These are phyloP conservation scores for Mormyrus iriodes DNA, from an alignment of 2,113 vertebrate genomes.

Conservation along the genomic window DNA sequence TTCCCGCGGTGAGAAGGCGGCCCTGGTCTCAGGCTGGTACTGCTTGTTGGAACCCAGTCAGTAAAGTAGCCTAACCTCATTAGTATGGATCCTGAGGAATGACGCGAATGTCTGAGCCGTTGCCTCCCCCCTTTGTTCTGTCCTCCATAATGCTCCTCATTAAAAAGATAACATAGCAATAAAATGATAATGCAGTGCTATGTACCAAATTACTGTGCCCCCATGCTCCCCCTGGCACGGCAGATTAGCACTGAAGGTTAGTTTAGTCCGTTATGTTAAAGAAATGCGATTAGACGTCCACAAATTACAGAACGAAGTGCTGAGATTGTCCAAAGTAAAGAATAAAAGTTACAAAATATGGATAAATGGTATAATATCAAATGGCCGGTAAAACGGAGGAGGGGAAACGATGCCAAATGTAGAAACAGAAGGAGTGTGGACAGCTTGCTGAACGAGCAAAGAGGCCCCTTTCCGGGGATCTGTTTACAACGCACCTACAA, in stretches of 20 bases:
- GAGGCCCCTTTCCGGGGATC: neutral
- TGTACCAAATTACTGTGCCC: slow-evolving; percentile 23
- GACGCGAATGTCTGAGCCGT: neutral
- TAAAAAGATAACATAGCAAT: slow-evolving; percentile 37
- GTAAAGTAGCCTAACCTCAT: slow-evolving; percentile 11
- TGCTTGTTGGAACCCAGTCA: neutral
- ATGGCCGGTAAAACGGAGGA: neutral
- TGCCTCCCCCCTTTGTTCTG: slow-evolving; percentile 21
- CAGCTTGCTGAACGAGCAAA: neutral
- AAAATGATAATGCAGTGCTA: slow-evolving; percentile 33
- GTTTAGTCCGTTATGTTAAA: neutral
- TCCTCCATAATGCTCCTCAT: slow-evolving; percentile 31
- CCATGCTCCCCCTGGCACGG: slow-evolving; percentile 1
- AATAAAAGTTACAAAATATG: slow-evolving; percentile 3
- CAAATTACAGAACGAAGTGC: slow-evolving; percentile 5
- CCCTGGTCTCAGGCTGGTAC: neutral
- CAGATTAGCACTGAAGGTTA: slow-evolving; percentile 21
- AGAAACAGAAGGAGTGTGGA: neutral
- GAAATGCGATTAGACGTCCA: slow-evolving; percentile 22
- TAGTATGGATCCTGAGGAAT: slow-evolving; percentile 28
- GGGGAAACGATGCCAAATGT: too few relatives aligned
- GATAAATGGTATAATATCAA: neutral
- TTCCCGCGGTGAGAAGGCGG: neutral
- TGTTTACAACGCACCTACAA: neutral
- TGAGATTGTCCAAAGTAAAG: neutral